Conservation (phyloP, 2,797 vertebrate species). For the Brotula barbata region DNA sequence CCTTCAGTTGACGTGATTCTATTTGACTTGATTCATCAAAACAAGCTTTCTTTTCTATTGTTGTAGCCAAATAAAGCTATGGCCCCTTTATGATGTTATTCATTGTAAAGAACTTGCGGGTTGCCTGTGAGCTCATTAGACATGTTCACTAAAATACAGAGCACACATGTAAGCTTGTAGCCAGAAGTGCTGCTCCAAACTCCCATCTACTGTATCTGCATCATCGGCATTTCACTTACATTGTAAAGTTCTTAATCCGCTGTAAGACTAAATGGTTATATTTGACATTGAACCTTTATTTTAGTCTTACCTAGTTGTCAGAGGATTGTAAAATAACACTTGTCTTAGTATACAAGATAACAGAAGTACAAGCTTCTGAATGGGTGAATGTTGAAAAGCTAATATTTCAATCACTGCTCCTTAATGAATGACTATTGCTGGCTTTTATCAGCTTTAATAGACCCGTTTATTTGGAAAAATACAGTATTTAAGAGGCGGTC, state of each 20-base stretch:
- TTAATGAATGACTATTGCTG: constrained; percentile 38
- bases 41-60: constrained; percentile 6
- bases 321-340: constrained; percentile 40
- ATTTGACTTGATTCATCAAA: constrained; percentile 25
- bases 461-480: neutral
- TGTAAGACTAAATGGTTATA: constrained; percentile 24
- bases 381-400: constrained; percentile 49
- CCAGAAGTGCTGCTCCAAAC: neutral
- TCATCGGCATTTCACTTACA: too few relatives aligned
- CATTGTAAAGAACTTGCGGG: constrained; percentile 25
- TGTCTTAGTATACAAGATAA: constrained; percentile 43
- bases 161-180: neutral
- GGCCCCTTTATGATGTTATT: constrained; percentile 30
- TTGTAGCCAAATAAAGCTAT: constrained; percentile 10
- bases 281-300: constrained; percentile 15
- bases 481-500: too few relatives aligned
- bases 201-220: neutral
- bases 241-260: constrained; percentile 25
- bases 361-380: constrained; percentile 29
- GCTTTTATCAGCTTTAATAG: constrained; percentile 31
- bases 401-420: constrained; percentile 42
- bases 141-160: neutral
- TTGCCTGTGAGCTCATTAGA: neutral
- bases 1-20: constrained; percentile 6
- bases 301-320: constrained; percentile 31